Percentiles rank a stretch among this genome's conserved stretches.
Conservation (phyloP, 2,888 invertebrate genomes). For the Pterostichus niger region DNA sequence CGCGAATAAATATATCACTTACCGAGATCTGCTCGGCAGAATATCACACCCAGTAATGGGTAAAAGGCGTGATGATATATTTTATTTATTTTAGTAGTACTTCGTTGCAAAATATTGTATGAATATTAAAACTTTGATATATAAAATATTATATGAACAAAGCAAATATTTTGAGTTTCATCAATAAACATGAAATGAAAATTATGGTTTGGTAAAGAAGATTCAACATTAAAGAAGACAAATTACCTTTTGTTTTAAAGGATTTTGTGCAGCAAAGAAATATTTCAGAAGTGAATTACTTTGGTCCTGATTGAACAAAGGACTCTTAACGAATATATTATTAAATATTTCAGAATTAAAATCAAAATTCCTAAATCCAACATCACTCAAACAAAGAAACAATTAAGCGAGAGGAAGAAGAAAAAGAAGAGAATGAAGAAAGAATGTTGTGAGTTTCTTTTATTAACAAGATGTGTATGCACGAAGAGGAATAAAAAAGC, state of each 20-base stretch:
- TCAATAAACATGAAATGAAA: conserved; percentile 1
- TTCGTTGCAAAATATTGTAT: no score
- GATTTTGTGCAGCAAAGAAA: not conserved
- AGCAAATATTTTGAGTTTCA: not conserved
- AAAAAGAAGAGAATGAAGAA: not conserved
- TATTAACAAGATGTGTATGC: conserved; percentile 53
- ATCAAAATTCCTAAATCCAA: conserved; percentile 1
- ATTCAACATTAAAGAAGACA: conserved; percentile 10
- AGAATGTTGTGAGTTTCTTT: conserved; percentile 8
- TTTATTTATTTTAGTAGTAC: no score
- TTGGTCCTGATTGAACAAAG: conserved; percentile 20
- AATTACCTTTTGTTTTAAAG: not conserved
- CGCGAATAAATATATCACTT: no score
- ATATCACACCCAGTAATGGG: no score
- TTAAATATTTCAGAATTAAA: conserved; percentile 10
- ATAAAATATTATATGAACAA: not conserved
- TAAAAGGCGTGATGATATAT: no score
- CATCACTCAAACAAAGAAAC: conserved; percentile 10
- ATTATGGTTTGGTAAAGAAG: not conserved
- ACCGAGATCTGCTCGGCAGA: no score
- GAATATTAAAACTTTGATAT: not conserved
- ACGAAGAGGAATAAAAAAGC: conserved; percentile 40
- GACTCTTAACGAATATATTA: conserved; percentile 13
- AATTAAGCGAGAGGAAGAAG: conserved; percentile 1
- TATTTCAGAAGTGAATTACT: conserved; percentile 6